Conservation (phyloP, 2,113 vertebrate species). For the Alaudala cheleensis region DNA sequence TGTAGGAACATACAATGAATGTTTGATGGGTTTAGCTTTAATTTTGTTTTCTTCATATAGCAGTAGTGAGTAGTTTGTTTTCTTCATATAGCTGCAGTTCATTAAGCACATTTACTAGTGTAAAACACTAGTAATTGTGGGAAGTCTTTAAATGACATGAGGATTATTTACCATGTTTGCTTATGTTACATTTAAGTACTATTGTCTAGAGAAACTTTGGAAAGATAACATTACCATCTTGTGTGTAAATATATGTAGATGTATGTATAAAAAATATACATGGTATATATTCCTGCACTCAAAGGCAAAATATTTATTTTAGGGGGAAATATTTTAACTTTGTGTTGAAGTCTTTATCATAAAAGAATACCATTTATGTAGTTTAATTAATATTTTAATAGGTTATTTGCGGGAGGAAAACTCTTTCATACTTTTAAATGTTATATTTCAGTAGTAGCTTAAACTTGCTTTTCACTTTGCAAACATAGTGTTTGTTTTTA, state of each 20-base stretch:
- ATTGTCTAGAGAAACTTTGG: background rate
- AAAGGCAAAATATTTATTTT: background rate
- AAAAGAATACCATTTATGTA: background rate
- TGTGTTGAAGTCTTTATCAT: background rate
- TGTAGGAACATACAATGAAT: background rate
- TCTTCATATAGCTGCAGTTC: background rate
- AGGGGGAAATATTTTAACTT: background rate
- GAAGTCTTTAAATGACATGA: background rate
- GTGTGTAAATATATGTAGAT: background rate
- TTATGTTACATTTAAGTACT: background rate
- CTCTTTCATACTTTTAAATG: background rate
- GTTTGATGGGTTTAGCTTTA: background rate
- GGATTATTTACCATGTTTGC: background rate
- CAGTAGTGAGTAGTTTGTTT: background rate
- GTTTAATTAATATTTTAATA: background rate
- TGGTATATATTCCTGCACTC: background rate
- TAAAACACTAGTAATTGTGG: background rate
- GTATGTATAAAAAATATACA: background rate
- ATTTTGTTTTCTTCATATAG: background rate
- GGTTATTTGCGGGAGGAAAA: rapidly evolving
- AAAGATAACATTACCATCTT: background rate
- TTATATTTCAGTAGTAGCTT: background rate
- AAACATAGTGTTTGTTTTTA: background rate
- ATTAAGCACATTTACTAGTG: background rate
- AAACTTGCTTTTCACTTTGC: background rate